A percentile compares a stretch with the other conserved stretches of the same genome.
phyloP scores from a whole-genome alignment of 2,888 invertebrate species.

The Caenorhabditis japonica region DNA sequence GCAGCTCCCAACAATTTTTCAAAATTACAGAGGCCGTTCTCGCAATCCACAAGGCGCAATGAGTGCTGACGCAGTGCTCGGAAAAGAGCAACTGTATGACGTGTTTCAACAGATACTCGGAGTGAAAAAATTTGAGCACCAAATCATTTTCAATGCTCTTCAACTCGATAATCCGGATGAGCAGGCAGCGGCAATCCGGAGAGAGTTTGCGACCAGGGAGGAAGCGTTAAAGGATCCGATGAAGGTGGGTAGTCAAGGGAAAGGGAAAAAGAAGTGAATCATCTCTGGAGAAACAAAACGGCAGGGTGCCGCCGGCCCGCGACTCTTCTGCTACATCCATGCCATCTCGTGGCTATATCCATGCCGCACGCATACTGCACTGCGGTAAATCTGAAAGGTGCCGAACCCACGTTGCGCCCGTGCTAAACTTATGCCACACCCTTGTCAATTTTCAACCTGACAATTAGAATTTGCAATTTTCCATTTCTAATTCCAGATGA shows the following conservation, averaged over 20 bases:
- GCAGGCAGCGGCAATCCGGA: constrained; percentile 97
- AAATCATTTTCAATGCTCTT: constrained; percentile 96
- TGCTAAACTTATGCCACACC: too few species aligned
- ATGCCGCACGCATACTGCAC: too few species aligned
- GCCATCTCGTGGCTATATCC: too few species aligned
- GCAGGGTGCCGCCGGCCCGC: too few species aligned
- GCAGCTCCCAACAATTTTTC: neutral
- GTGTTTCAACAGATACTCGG: constrained; percentile 99
- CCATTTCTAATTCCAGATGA: constrained; percentile 86
- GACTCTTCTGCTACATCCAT: too few species aligned
- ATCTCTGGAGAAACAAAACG: too few species aligned
- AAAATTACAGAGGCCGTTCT: constrained; percentile 48
- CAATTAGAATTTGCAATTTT: too few species aligned
- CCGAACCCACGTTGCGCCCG: too few species aligned
- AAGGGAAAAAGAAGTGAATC: neutral
- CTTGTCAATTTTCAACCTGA: too few species aligned
- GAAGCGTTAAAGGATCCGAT: constrained; percentile 97
- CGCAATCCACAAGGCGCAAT: constrained; percentile 50
- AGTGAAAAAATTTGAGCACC: constrained; percentile 99
- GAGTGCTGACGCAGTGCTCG: constrained; percentile 82
- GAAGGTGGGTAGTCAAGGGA: constrained; percentile 82
- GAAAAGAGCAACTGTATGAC: constrained; percentile 99
- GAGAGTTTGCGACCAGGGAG: constrained; percentile 97
- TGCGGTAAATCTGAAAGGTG: too few species aligned
- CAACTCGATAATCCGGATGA: constrained; percentile 99